Evolutionary conservation across 1,140 invertebrate species (phyloP), one percentile per base, ranked within the genome.

Genomic region (Drosophila quadrilineata): DNA sequence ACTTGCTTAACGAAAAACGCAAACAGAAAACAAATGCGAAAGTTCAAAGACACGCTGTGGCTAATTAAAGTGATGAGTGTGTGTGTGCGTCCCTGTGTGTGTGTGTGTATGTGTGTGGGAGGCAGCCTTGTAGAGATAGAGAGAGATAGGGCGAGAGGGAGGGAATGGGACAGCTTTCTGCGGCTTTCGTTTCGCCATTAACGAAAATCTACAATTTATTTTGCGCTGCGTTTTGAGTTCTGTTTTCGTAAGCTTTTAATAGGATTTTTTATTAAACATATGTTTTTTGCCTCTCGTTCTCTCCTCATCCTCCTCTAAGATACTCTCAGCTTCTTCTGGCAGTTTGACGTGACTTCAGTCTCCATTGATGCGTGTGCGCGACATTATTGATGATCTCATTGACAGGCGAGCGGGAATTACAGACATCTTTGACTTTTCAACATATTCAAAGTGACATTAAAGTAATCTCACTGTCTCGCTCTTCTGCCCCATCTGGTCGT

Each of bases 211-310:
- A 53, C n/a, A n/a, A n/a, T n/a, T n/a, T n/a, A n/a, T n/a, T 79
- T 63, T 79, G 50, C 58, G 43, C 24, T 54, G 33, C 38, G 22
- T 22, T 65, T 26, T 52, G n/a, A n/a, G 21, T 48, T 43, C 53
- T 60, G 41, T 49, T 60, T 43, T 64, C 22, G 58, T 74, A 84
- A 84, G 79, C 80, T 74, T 35, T 86, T 85, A 85, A 85, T 85
- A 79, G 79, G 80, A 85, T 85, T 85, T n/a, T 73, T 62, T 45
- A 75, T 72, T 85, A 86, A 75, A 86, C 74, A 86, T 86, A 68
- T 75, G 74, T 75, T 63, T 70, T 35, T 10, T n/a, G 12, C 53
- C n/a, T 40, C 35, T 33, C n/a, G n/a, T 22, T 16, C 4, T 29
- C 8, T 22, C 10, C 8, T 6, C 24, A n/a, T 9, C 3, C 50